Evolutionary conservation across 2,888 invertebrate genomes (phyloP), one percentile per base, ranked within the genome.

Genomic region (Drosophila vallismaia): DNA sequence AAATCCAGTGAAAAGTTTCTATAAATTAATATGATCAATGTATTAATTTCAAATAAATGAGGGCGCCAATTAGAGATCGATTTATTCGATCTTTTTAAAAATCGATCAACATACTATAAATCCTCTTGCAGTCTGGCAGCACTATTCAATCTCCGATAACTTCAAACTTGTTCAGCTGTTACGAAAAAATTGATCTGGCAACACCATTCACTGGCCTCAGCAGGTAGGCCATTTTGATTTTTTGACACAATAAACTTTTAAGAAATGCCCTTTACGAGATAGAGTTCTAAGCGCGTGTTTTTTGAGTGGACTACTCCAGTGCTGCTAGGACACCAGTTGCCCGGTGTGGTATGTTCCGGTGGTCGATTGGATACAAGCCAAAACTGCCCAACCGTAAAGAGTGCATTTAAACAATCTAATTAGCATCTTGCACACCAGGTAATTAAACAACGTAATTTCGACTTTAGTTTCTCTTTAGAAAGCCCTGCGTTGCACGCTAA

Each of bases 1-100:
- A 93, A 89, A 73, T 91, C 64, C 1, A 90, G 72, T 29, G 79
- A 69, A 2, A 50, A 54, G 29, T 88, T 76, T 9, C 91, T 91
- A 44, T 26, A 44, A 36, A 6, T 36, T n/a, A 50, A 55, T 29
- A 6, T 26, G 19, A 19, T 19, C 2, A 31, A 14, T 10, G 5
- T 38, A 26, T 24, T 0, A 19, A 24, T 26, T 31, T 57, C 4
- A 14, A 50, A 58, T 38, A 10, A 36, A 1, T 3, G 33, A 33
- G 9, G 12, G 28, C 48, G 48, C 48, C 28, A 14, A 48, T 19
- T 19, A 19, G 19, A 1, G 19, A 28, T 28, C 28, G 28, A 28
- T 28, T 19, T 19, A 19, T 19, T 19, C 19, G 19, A 19, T 19
- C 19, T 19, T 19, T 19, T 19, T 19, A 19, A 1, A 19, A 19